Conservation (phyloP, 2,888 invertebrate species). For the Argyra leucocephala region DNA sequence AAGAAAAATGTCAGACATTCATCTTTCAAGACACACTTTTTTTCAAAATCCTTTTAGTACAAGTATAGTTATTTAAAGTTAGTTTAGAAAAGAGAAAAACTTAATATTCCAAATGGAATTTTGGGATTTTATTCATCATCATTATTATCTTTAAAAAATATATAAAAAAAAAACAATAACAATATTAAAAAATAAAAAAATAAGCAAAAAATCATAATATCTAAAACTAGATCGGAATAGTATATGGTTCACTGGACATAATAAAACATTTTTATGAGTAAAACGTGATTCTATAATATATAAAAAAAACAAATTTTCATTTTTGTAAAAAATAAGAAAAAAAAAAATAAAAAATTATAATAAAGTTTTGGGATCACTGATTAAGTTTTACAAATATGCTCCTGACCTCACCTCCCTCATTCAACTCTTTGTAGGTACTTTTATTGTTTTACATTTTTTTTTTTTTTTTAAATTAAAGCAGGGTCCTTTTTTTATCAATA, state of each 20-base stretch:
- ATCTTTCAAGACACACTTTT: no score
- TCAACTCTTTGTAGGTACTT: no score
- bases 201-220: neutral
- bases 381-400: neutral
- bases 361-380: neutral
- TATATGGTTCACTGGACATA: conserved; percentile 2
- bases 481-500: no score
- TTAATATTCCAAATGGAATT: conserved; percentile 1
- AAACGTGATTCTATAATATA: neutral
- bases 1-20: no score
- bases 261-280: conserved; percentile 3
- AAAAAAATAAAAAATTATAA: no score
- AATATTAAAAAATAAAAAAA: no score
- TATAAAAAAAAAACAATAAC: neutral
- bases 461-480: no score
- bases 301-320: neutral
- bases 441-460: no score
- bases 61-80: no score
- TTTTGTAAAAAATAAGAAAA: no score
- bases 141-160: neutral
- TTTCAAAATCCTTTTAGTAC: no score
- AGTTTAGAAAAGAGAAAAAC: no score
- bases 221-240: neutral
- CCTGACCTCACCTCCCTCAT: neutral
- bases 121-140: neutral